These are phyloP conservation scores for Gymnocheta viridis DNA, from an alignment of 2,888 invertebrate species.

Conservation along the genomic window DNA sequence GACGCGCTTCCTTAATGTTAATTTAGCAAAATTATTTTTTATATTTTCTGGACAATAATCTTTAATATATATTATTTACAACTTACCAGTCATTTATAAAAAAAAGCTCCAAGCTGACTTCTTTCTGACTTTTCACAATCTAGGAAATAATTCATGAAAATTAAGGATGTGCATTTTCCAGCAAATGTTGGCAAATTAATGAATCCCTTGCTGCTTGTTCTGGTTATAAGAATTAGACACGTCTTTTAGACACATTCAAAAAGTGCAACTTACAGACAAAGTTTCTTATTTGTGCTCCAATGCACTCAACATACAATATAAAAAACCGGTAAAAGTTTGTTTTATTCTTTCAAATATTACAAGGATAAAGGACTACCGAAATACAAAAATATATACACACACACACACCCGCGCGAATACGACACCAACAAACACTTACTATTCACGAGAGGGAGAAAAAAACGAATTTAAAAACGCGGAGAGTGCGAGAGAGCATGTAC, in stretches of 20 bases:
- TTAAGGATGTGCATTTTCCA: constrained; percentile 44
- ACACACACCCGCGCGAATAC: neutral
- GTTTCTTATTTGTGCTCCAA: neutral
- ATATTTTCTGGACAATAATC: neutral
- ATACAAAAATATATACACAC: neutral
- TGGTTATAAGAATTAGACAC: constrained; percentile 39
- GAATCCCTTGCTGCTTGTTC: neutral
- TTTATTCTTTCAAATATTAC: neutral
- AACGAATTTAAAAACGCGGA: neutral
- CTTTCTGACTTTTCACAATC: neutral
- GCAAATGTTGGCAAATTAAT: neutral
- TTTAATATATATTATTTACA: neutral
- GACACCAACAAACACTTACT: neutral
- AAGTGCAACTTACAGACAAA: constrained; percentile 3
- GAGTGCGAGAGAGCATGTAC: neutral
- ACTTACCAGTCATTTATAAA: constrained; percentile 44
- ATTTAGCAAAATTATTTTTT: neutral
- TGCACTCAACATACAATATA: neutral
- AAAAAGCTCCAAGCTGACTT: neutral
- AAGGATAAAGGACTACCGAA: neutral
- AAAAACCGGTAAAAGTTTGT: neutral
- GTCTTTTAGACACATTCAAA: constrained; percentile 49
- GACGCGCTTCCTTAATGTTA: neutral
- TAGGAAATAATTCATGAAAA: constrained; percentile 20
- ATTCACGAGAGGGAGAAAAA: neutral